Conservation (phyloP, 2,797 vertebrate genomes). For the Sebastiscus tertius region DNA sequence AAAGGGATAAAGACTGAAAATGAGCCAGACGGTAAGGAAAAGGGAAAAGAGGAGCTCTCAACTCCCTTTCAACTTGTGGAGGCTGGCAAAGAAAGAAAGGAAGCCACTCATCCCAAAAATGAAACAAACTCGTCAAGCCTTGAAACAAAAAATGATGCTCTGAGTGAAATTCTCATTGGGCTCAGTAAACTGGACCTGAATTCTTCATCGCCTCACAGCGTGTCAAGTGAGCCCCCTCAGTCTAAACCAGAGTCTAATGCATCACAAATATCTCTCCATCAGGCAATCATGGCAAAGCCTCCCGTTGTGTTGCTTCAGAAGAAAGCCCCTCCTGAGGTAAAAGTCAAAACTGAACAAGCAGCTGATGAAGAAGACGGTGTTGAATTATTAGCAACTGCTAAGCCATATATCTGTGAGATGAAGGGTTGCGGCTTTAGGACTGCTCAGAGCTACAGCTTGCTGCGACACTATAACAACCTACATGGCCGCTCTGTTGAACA, state of each 20-base stretch:
- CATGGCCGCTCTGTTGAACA: slow-evolving; percentile 89
- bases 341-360: slow-evolving; percentile 19
- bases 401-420: slow-evolving; percentile 91
- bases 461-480: slow-evolving; percentile 91
- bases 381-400: slow-evolving; percentile 84
- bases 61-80: slow-evolving; percentile 41
- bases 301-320: slow-evolving; percentile 70
- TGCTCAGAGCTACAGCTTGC: slow-evolving; percentile 90
- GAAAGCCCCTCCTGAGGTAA: slow-evolving; percentile 41
- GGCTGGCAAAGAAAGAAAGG: slow-evolving; percentile 54
- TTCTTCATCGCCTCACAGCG: slow-evolving; percentile 65
- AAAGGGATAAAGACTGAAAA: slow-evolving; percentile 57
- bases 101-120: slow-evolving; percentile 19
- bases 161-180: slow-evolving; percentile 89
- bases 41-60: slow-evolving; percentile 60
- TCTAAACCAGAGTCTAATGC: slow-evolving; percentile 73
- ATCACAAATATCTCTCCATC: slow-evolving; percentile 75
- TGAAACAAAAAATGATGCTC: slow-evolving; percentile 76
- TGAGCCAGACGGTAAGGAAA: slow-evolving; percentile 69
- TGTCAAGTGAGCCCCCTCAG: slow-evolving; percentile 64
- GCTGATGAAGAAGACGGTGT: slow-evolving; percentile 25
- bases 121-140: slow-evolving; percentile 54
- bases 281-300: slow-evolving; percentile 80
- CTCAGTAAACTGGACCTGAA: slow-evolving; percentile 91
- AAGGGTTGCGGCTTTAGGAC: slow-evolving; percentile 89